Evolutionary conservation across 2,888 invertebrate genomes (phyloP).

Genomic region (Venusia cambrica): DNA sequence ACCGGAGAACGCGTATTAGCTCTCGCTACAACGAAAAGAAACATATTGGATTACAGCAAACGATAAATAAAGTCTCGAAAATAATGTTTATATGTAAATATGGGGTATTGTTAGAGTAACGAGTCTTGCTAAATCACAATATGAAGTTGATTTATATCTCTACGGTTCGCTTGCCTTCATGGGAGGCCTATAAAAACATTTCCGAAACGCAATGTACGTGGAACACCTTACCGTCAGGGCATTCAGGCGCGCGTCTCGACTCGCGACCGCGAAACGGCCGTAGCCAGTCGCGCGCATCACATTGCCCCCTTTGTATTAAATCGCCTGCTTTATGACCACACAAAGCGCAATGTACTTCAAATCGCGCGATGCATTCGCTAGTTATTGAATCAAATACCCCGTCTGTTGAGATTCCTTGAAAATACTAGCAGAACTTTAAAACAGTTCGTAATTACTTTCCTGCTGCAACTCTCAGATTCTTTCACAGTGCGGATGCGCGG

Average conservation of each 20-base stretch:
- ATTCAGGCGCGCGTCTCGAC: not conserved
- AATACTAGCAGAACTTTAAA: conserved; percentile 8
- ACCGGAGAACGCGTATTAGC: conserved; percentile 47
- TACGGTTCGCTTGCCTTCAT: conserved; percentile 74
- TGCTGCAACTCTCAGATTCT: conserved; percentile 1
- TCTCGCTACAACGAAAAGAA: conserved; percentile 43
- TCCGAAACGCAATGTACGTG: conserved; percentile 32
- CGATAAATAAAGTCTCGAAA: conserved; percentile 60
- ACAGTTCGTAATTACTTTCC: conserved; percentile 13
- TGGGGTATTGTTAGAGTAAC: conserved; percentile 82
- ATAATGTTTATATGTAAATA: conserved; percentile 81
- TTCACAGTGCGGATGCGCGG: conserved; percentile 4
- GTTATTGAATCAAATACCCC: conserved; percentile 11
- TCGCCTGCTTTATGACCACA: conserved; percentile 40
- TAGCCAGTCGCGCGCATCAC: conserved; percentile 10
- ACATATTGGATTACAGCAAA: conserved; percentile 58
- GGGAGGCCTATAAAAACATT: conserved; percentile 72
- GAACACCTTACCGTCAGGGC: conserved; percentile 12
- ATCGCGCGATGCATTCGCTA: conserved; percentile 9
- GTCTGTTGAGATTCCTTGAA: conserved; percentile 10
- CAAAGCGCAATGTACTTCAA: conserved; percentile 21
- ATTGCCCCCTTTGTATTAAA: conserved; percentile 30
- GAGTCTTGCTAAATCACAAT: conserved; percentile 83
- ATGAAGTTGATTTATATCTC: conserved; percentile 80
- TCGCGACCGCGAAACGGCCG: conserved; percentile 4